Percentiles rank a stretch among this genome's conserved stretches.
phyloP scores from a whole-genome alignment of 2,113 vertebrate species.

The Benitochromis conjunctus region DNA sequence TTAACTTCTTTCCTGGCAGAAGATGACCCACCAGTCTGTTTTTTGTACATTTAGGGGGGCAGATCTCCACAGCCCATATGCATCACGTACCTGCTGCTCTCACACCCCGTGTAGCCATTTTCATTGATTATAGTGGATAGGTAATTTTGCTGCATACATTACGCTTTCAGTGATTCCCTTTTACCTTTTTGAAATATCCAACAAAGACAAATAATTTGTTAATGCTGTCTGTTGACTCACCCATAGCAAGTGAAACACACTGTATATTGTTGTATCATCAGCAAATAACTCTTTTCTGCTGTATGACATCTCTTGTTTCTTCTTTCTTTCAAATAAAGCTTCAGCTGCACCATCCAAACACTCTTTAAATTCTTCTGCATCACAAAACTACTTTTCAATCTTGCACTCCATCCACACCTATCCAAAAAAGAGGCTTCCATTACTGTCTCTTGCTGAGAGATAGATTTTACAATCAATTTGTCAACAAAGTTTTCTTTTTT shows the following conservation, averaged over 20 bases:
- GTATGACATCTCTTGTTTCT: background rate
- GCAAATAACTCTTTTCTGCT: background rate
- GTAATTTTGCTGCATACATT: background rate
- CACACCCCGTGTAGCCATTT: background rate
- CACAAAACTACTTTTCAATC: background rate
- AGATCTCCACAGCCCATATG: background rate
- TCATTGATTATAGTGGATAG: background rate
- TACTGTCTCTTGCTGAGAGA: background rate
- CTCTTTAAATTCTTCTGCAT: background rate
- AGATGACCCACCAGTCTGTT: background rate
- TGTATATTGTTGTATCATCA: background rate
- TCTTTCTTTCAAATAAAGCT: background rate
- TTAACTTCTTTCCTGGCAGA: background rate
- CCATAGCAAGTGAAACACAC: background rate
- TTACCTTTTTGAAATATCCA: background rate
- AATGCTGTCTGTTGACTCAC: background rate
- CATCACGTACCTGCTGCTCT: background rate
- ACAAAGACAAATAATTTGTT: background rate
- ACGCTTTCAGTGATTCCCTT: background rate
- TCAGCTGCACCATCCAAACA: background rate
- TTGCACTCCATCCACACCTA: background rate
- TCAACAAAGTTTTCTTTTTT: background rate
- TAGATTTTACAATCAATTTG: background rate
- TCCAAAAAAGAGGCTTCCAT: background rate
- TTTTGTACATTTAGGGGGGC: background rate